Base-by-base conservation (phyloP, 2,113 vertebrate species). In the Cephalopterus ornatus region DNA sequence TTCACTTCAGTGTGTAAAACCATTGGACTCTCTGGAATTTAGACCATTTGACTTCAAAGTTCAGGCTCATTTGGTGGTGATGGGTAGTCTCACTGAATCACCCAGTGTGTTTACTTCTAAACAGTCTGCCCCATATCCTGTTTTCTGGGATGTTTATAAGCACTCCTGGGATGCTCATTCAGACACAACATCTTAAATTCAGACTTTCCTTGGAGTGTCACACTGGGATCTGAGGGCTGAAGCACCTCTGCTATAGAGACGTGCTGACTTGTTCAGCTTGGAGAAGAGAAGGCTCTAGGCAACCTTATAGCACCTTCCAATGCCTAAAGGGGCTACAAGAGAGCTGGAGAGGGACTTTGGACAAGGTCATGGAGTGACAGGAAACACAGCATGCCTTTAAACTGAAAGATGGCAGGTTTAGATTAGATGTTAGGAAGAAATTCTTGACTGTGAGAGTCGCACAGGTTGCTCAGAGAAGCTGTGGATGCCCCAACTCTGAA, bases 111-210 rank as follows among this genome's bases (percentile, higher is more conserved):
- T 94, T 95, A 62, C 23, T 68, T 75, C 76, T 35, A 13, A 92
- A 20, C 63, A 33, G 88, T 89, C 92, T 94, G 76, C 37, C 58
- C 88, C 37, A 46, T 47, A 88, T 93, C 90, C 95, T 91, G 65
- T 90, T 90, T 92, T 28, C 72, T 72, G 56, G 65, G 62, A 88
- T 91, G 85, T 87, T 95, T 95, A 56, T 30, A 89, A 86, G 44
- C 44, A n/a, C 52, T 70, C 50, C 55, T n/a, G 37, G 49, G 72
- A 87, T 53, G 68, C 22, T 90, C 28, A 15, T 27, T 89, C 63
- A 85, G 65, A 78, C 76, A 77, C 39, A 75, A 68, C 49, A 68
- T 67, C 44, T 63, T 14, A 23, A 79, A 8, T 27, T 32, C 41
- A 41, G 58, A 5, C 59, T 23, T 88, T 47, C 46, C 30, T 71